Evolutionary conservation across 2,113 vertebrate genomes (phyloP), one percentile per base, ranked within the genome.

Genomic region (Pygoscelis antarcticus): DNA sequence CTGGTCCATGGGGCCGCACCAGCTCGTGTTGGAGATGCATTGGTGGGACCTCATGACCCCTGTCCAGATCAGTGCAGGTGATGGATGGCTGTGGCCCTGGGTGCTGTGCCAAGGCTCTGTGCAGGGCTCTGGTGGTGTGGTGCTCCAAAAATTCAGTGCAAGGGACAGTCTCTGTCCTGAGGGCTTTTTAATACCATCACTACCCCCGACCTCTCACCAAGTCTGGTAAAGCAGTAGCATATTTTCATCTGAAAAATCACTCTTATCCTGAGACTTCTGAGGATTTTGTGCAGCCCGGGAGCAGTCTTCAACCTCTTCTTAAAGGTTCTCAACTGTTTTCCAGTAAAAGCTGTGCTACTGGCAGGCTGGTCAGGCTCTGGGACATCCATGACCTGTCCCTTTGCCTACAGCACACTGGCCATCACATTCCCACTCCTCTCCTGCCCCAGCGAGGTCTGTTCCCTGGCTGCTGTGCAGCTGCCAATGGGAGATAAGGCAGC

Each of bases 21-120:
- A 65, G 21, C 55, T 69, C 4, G 0, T 34, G 22, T 16, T 42
- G 14, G 23, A 61, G 54, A 13, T 70, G n/a, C 2, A 0, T 49
- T 42, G 29, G 38, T 78, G 34, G 65, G n/a, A 74, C 30, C 18
- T 74, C 40, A n/a, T 0, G 1, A 40, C 3, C 20, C 14, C 14
- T 42, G 8, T n/a, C 25, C 25, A 60, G 46, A 72, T 58, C 66
- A 60, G 20, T 25, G 46, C 2, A 5, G 36, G 52, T 16, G 79
- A 66, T 20, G 65, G 72, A 26, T 23, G 49, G 12, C 38, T 66
- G 21, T 36, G 72, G 52, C 18, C 26, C 17, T 72, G 47, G 22
- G 21, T 68, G 54, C 47, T 79, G 40, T 55, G 46, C 36, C 34
- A 36, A 42, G 38, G 25, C 36, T 66, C 34, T 54, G 58, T 36